A percentile compares a stretch with the other conserved stretches of the same genome.
phyloP scores from a whole-genome alignment of 1,140 invertebrate species.

The Monochamus saltuarius region DNA sequence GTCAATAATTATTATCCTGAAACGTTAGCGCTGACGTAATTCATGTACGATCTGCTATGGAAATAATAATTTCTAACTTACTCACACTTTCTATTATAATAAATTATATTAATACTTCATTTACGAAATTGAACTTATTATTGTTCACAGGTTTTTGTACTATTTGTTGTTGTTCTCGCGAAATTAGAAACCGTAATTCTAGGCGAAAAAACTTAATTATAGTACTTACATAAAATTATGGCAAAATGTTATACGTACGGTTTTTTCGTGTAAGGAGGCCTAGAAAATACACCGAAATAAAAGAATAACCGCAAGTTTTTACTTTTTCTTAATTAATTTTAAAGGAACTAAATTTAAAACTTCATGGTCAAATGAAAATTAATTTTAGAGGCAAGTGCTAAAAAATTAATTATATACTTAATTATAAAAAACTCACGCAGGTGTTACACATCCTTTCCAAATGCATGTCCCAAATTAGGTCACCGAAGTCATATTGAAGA shows the following conservation, averaged over 20 bases:
- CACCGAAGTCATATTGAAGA: not conserved
- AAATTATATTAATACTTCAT: no score
- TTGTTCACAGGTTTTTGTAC: no score
- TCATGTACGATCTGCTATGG: no score
- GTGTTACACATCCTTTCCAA: not conserved
- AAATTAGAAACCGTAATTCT: not conserved
- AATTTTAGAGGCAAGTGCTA: slow-evolving; percentile 6
- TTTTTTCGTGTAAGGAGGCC: not conserved
- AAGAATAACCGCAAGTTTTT: slow-evolving; percentile 3
- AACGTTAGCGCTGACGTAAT: no score
- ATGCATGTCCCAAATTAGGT: not conserved
- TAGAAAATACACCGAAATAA: slow-evolving; percentile 12
- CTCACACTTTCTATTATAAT: no score
- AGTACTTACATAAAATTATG: slow-evolving; percentile 14
- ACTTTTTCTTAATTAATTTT: slow-evolving; percentile 12
- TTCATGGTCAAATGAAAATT: slow-evolving; percentile 21
- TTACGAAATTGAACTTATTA: no score
- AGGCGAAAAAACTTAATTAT: slow-evolving; percentile 6
- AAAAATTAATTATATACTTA: slow-evolving; percentile 8
- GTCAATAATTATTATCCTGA: no score
- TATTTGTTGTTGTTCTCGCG: not conserved
- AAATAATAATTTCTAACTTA: no score
- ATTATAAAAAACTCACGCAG: no score
- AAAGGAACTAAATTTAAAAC: slow-evolving; percentile 17
- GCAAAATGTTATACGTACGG: slow-evolving; percentile 6